Percentiles rank a stretch among this genome's conserved stretches.
These are phyloP conservation scores for Chamaetylas fuelleborni DNA, from an alignment of 2,113 vertebrate genomes.

Conservation along the genomic window DNA sequence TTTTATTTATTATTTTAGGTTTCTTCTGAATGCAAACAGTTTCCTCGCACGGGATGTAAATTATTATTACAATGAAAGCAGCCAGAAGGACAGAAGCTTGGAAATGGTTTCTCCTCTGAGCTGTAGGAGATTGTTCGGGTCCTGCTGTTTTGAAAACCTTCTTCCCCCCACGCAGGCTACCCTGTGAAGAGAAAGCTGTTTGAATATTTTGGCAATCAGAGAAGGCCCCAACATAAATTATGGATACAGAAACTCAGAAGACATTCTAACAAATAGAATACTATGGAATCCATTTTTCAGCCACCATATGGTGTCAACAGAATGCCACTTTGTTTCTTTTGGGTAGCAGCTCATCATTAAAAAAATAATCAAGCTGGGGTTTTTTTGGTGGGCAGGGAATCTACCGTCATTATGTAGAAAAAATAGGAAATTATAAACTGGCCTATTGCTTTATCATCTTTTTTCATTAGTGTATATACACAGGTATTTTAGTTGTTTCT, in stretches of 20 bases:
- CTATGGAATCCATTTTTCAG: conserved; percentile 74
- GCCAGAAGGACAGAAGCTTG: conserved; percentile 79
- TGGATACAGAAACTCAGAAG: conserved; percentile 73
- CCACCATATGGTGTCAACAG: conserved; percentile 79
- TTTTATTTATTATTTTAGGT: conserved; percentile 43
- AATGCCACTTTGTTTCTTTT: conserved; percentile 78
- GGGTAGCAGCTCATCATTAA: conserved; percentile 73
- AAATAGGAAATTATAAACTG: conserved; percentile 58
- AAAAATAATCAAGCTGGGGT: conserved; percentile 64
- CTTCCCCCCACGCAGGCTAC: conserved; percentile 66
- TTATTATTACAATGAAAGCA: conserved; percentile 77
- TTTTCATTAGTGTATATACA: background rate
- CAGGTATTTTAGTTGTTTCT: background rate
- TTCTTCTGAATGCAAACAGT: conserved; percentile 68
- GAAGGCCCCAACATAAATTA: conserved; percentile 75
- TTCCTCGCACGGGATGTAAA: conserved; percentile 72
- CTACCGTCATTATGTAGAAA: conserved; percentile 65
- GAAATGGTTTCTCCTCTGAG: conserved; percentile 74
- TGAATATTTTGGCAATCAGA: conserved; percentile 80
- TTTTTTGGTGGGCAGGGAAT: conserved; percentile 55
- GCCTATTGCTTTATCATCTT: conserved; percentile 38
- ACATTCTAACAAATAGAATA: conserved; percentile 76
- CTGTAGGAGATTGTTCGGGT: conserved; percentile 75
- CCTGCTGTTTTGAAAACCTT: conserved; percentile 80
- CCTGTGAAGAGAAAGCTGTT: conserved; percentile 75